A percentile compares a stretch with the other conserved stretches of the same genome.
Evolutionary conservation across 2,797 vertebrate genomes (phyloP).

Genomic region (Petrocephalus sullivani): DNA sequence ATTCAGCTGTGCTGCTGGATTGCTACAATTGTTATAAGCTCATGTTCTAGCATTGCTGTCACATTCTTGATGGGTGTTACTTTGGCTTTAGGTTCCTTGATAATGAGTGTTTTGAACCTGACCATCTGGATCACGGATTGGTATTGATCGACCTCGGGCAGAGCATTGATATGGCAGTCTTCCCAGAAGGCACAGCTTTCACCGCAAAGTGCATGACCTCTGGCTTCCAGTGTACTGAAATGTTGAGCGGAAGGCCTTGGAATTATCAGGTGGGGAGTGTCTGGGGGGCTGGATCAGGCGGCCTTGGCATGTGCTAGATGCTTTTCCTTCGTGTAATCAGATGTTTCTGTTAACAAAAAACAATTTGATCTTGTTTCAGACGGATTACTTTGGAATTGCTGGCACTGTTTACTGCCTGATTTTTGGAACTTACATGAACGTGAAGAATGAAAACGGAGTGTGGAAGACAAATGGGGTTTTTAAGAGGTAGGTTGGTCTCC

Average conservation of each 20-base stretch:
- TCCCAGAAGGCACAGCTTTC: conserved; percentile 77
- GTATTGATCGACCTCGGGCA: conserved; percentile 86
- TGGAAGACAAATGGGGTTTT: conserved; percentile 79
- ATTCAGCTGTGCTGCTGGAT: not conserved
- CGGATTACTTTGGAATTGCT: conserved; percentile 86
- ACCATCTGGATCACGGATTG: conserved; percentile 72
- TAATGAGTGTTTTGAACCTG: conserved; percentile 57
- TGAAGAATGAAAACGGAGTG: conserved; percentile 64
- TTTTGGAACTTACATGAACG: conserved; percentile 87
- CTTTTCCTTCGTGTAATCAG: not conserved
- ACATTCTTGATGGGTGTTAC: not conserved
- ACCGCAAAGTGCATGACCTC: conserved; percentile 79
- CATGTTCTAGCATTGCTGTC: not conserved
- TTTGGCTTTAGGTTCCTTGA: conserved; percentile 73
- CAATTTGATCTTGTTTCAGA: conserved; percentile 52
- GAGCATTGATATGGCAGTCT: conserved; percentile 86
- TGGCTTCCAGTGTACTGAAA: conserved; percentile 88
- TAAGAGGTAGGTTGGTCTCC: conserved; percentile 62
- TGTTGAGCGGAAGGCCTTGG: conserved; percentile 83
- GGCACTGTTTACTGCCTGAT: conserved; percentile 85
- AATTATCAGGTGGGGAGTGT: conserved; percentile 78
- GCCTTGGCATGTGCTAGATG: not conserved
- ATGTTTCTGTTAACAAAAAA: not conserved
- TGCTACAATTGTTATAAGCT: not conserved
- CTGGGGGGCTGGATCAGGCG: not conserved